A percentile compares a stretch with the other conserved stretches of the same genome.
phyloP scores from a whole-genome alignment of 2,113 vertebrate genomes.

The Miniopterus natalensis region DNA sequence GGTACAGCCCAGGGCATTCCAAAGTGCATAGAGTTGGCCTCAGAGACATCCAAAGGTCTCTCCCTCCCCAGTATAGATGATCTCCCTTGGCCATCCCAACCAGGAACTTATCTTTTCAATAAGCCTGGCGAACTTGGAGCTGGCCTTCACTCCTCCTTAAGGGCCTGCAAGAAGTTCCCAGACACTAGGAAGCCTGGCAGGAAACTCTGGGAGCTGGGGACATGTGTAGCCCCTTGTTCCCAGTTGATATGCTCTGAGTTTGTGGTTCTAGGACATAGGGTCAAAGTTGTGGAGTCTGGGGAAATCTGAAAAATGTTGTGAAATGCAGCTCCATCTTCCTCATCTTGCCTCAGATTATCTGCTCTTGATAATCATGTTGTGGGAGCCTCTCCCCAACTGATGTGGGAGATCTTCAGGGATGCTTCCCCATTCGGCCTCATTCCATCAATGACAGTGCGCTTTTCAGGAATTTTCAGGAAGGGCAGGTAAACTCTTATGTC shows the following conservation, averaged over 20 bases:
- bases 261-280: not conserved
- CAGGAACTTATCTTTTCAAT: not conserved
- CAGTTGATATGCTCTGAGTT: not conserved
- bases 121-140: not conserved
- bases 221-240: not conserved
- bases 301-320: not conserved
- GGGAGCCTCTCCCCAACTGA: not conserved
- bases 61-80: not conserved
- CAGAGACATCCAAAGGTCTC: not conserved
- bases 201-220: conserved; percentile 28
- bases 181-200: not conserved
- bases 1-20: not conserved
- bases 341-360: not conserved
- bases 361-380: not conserved
- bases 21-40: not conserved
- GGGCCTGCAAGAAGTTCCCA: not conserved
- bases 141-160: not conserved
- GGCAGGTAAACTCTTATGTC: not conserved
- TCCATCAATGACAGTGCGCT: not conserved
- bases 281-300: conserved; percentile 58
- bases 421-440: not conserved
- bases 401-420: not conserved
- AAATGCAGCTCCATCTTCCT: not conserved
- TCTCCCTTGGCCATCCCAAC: not conserved
- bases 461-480: not conserved